A percentile compares a stretch with the other conserved stretches of the same genome.
Conservation (phyloP, 2,113 vertebrate species). For the Dicaeum eximium region DNA sequence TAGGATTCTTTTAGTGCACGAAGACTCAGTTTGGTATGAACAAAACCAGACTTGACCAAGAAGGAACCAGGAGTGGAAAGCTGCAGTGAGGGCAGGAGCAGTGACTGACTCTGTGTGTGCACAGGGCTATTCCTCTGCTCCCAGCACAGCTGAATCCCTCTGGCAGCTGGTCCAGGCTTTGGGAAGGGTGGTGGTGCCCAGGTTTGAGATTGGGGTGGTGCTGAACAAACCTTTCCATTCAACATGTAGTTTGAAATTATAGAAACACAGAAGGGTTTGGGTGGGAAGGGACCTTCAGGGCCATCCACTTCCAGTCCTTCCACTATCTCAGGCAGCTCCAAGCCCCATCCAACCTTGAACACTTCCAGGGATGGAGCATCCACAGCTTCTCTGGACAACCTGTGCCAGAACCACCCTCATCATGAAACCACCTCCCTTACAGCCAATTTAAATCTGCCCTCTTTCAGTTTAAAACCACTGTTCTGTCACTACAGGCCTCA, state of each 20-base stretch:
- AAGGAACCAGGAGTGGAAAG: neutral
- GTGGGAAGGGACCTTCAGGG: neutral
- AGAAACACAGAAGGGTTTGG: neutral
- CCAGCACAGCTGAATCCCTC: accelerated
- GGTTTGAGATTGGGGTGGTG: neutral
- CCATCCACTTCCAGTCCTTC: neutral
- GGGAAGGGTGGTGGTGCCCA: too few species aligned
- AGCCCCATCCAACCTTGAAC: accelerated
- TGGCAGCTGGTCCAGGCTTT: neutral
- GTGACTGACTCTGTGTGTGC: neutral
- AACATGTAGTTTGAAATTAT: accelerated
- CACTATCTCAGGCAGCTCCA: neutral
- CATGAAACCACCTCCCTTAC: neutral
- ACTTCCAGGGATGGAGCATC: neutral
- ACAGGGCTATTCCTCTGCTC: neutral
- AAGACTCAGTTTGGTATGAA: neutral
- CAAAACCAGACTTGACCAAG: neutral
- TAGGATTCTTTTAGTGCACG: neutral
- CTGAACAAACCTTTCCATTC: neutral
- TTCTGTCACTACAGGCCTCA: neutral
- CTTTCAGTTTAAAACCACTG: neutral
- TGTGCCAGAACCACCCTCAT: neutral
- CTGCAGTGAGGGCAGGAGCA: neutral
- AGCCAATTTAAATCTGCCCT: neutral
- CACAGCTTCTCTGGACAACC: neutral